These are phyloP conservation scores for Virgularia gustaviana DNA, from an alignment of 92 coral and sea anemone species.

Conservation along the genomic window DNA sequence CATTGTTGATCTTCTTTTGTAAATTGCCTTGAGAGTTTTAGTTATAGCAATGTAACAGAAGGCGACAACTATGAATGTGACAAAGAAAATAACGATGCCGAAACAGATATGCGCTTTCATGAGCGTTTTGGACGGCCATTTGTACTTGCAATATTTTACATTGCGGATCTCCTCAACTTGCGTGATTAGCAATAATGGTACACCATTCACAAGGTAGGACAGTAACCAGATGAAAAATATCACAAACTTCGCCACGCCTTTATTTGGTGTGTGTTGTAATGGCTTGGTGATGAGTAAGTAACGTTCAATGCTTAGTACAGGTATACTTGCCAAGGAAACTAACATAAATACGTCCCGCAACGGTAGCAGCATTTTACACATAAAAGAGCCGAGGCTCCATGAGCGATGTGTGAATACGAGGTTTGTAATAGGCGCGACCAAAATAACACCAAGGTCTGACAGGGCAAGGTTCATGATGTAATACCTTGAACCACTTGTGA, in stretches of 20 bases:
- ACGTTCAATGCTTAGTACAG: constrained; percentile 26
- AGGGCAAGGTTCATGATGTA: constrained; percentile 28
- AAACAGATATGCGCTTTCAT: constrained; percentile 23
- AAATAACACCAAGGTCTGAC: constrained; percentile 24
- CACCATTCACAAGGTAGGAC: constrained; percentile 33
- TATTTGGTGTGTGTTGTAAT: constrained; percentile 7
- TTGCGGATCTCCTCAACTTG: background rate
- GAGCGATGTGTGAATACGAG: constrained; percentile 13
- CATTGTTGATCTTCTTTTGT: constrained; percentile 18
- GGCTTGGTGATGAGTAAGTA: constrained; percentile 34
- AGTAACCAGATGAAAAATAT: constrained; percentile 11
- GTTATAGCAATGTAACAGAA: constrained; percentile 36
- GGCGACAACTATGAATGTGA: constrained; percentile 15
- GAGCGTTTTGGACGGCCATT: background rate
- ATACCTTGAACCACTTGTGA: constrained; percentile 27
- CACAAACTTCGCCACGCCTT: constrained; percentile 17
- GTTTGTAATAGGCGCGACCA: constrained; percentile 20
- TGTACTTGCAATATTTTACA: background rate
- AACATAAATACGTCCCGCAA: constrained; percentile 28
- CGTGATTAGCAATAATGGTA: constrained; percentile 32
- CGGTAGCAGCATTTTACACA: constrained; percentile 29
- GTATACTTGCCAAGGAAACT: constrained; percentile 29
- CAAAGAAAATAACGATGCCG: constrained; percentile 23
- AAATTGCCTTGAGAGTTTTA: constrained; percentile 9
- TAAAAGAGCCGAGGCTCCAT: constrained; percentile 27